Conservation (phyloP, 2,888 invertebrate genomes). For the Tetropium fuscum region DNA sequence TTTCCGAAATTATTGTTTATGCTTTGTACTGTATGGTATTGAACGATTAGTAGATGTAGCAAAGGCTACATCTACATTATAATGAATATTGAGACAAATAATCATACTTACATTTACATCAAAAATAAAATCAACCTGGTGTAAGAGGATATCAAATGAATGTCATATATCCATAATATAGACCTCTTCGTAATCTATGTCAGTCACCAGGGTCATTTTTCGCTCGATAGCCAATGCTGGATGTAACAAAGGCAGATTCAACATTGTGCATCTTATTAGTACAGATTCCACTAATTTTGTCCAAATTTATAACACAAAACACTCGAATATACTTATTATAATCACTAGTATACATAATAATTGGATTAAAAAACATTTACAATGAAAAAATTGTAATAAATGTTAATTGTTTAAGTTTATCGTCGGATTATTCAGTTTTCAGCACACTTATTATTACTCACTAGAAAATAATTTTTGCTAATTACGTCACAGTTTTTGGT, state of each 20-base stretch:
- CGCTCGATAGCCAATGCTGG: conserved; percentile 62
- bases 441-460: too few species aligned
- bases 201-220: conserved; percentile 73
- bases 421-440: too few species aligned
- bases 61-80: too few species aligned
- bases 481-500: conserved; percentile 48
- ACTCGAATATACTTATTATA: conserved; percentile 50
- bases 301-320: conserved; percentile 51
- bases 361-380: conserved; percentile 40
- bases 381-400: conserved; percentile 30
- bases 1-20: too few species aligned
- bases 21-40: too few species aligned
- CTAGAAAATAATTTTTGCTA: conserved; percentile 17
- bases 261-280: conserved; percentile 63
- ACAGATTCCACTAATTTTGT: conserved; percentile 59
- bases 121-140: conserved; percentile 42
- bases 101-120: conserved; percentile 43
- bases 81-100: too few species aligned
- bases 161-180: conserved; percentile 59
- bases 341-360: conserved; percentile 59
- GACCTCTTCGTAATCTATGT: conserved; percentile 62
- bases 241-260: conserved; percentile 58
- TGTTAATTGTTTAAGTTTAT: conserved; percentile 29
- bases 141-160: conserved; percentile 56
- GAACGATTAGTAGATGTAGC: too few species aligned